These are phyloP conservation scores for Hippoglossus hippoglossus DNA, from an alignment of 2,797 vertebrate species.

Conservation along the genomic window DNA sequence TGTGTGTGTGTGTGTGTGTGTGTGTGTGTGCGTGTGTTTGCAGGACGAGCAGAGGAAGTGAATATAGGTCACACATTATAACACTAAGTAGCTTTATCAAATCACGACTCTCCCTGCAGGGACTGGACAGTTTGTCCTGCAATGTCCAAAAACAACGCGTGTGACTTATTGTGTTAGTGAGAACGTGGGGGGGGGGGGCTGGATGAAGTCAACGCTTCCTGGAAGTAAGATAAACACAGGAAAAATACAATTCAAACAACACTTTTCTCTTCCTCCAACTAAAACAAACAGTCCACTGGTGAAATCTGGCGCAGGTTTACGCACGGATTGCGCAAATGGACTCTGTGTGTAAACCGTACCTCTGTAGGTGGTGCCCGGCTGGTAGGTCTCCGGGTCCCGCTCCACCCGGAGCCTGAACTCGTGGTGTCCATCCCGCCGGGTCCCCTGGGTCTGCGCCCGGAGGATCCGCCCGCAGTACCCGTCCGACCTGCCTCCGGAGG, in stretches of 20 bases:
- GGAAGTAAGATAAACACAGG: too few species aligned
- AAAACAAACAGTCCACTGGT: slow-evolving; percentile 2
- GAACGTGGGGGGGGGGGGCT: too few species aligned
- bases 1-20: slow-evolving; percentile 12
- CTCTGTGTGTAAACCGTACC: slow-evolving; percentile 62
- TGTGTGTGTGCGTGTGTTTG: slow-evolving; percentile 10
- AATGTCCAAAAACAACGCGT: not conserved
- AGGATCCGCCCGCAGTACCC: slow-evolving; percentile 94
- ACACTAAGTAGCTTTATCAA: slow-evolving; percentile 53
- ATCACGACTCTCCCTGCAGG: slow-evolving; percentile 15
- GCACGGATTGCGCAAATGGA: slow-evolving; percentile 24
- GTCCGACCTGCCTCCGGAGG: slow-evolving; percentile 87
- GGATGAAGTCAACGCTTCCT: too few species aligned
- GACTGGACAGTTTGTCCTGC: slow-evolving; percentile 1
- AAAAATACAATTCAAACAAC: too few species aligned
- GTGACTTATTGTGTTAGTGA: not conserved
- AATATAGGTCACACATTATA: slow-evolving; percentile 71
- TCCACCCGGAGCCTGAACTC: slow-evolving; percentile 95
- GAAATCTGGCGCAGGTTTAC: slow-evolving; percentile 39
- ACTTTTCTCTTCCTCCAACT: slow-evolving; percentile 1
- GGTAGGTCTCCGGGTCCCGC: slow-evolving; percentile 93
- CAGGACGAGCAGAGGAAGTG: slow-evolving; percentile 55
- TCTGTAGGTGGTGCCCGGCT: slow-evolving; percentile 92
- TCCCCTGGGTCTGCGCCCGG: slow-evolving; percentile 90
- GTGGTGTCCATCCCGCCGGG: slow-evolving; percentile 91